Evolutionary conservation across 2,888 invertebrate genomes (phyloP).

Genomic region (Saturnia pavonia): DNA sequence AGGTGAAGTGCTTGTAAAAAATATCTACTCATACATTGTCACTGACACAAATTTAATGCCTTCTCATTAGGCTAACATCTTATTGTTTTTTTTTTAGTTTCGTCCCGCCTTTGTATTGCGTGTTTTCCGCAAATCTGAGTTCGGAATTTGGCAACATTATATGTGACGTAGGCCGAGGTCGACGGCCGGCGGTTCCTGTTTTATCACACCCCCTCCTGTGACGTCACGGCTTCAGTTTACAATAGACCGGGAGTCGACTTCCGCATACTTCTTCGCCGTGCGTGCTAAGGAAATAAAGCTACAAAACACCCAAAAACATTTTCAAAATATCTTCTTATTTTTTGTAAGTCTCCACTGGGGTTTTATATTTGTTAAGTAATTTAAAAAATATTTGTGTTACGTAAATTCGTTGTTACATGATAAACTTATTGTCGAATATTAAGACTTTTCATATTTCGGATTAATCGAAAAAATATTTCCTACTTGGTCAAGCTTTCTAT

Average conservation of each 20-base stretch:
- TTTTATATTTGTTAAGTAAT: too few species aligned
- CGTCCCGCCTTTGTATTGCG: neutral
- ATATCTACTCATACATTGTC: neutral
- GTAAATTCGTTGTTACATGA: too few species aligned
- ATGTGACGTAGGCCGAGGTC: conserved; percentile 8
- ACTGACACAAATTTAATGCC: neutral
- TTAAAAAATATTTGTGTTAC: too few species aligned
- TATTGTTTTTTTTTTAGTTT: neutral
- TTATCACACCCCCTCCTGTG: conserved; percentile 5
- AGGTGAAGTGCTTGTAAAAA: too few species aligned
- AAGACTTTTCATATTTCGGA: too few species aligned
- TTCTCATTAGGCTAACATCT: neutral
- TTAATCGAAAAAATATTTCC: too few species aligned
- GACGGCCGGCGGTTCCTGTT: neutral
- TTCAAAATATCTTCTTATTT: neutral
- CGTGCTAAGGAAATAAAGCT: neutral
- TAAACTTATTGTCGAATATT: too few species aligned
- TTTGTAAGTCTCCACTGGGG: too few species aligned
- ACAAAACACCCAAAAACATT: neutral
- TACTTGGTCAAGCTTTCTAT: too few species aligned
- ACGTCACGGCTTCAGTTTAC: neutral
- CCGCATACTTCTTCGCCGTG: neutral
- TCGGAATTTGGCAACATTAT: neutral
- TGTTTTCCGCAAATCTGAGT: neutral
- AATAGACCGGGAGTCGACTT: conserved; percentile 8